Evolutionary conservation across 2,797 vertebrate genomes (phyloP).

Genomic region (Anabas testudineus): DNA sequence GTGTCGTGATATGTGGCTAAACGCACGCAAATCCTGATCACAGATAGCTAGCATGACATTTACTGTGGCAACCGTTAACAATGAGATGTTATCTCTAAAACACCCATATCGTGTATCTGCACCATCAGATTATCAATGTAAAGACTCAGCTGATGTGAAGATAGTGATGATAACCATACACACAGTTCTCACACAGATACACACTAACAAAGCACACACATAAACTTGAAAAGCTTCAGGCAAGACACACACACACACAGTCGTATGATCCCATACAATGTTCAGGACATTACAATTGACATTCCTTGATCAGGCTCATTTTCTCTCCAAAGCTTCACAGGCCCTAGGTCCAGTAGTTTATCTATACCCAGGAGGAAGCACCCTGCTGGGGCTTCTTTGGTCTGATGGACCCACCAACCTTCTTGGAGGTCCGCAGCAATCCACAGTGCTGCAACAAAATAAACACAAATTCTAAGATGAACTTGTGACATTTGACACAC

Average conservation of each 20-base stretch:
- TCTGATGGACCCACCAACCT: slow-evolving; percentile 21
- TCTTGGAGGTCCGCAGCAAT: slow-evolving; percentile 42
- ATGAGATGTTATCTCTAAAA: slow-evolving; percentile 30
- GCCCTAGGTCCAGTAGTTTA: slow-evolving; percentile 35
- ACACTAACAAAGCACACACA: not conserved
- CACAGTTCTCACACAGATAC: slow-evolving; percentile 12
- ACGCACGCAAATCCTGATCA: not conserved
- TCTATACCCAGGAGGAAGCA: slow-evolving; percentile 59
- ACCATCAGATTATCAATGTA: slow-evolving; percentile 10
- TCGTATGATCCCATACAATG: not conserved
- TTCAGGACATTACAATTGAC: not conserved
- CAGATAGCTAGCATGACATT: not conserved
- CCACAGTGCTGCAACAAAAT: slow-evolving; percentile 35
- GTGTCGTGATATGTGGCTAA: not conserved
- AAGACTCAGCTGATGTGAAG: slow-evolving; percentile 19
- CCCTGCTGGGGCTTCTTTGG: slow-evolving; percentile 53
- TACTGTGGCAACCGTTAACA: not conserved
- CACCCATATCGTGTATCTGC: slow-evolving; percentile 33
- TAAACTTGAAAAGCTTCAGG: too few relatives aligned
- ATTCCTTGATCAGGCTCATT: slow-evolving; percentile 1
- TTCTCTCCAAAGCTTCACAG: slow-evolving; percentile 12
- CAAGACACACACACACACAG: not conserved
- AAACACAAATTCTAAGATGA: slow-evolving; percentile 9
- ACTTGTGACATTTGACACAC: slow-evolving; percentile 19
- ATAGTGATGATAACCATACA: slow-evolving; percentile 10